A percentile compares a stretch with the other conserved stretches of the same genome.
These are phyloP conservation scores for Argentina silus DNA, from an alignment of 2,797 vertebrate species.

Conservation along the genomic window DNA sequence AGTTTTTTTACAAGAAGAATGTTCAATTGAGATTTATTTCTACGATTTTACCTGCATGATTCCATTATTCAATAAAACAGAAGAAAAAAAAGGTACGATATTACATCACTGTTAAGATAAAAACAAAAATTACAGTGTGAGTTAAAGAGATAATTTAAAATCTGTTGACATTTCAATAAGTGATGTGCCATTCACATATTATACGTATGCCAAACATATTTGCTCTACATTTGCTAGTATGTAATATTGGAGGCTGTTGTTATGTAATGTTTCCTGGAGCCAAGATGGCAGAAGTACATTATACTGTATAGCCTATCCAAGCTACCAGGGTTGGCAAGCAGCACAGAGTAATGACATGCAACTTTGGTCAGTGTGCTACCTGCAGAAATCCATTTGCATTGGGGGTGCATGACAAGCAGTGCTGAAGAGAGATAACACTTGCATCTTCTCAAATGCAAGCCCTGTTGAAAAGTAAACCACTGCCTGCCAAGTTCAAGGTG, in stretches of 20 bases:
- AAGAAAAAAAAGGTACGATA: too few relatives aligned
- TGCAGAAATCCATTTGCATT: slow-evolving; percentile 63
- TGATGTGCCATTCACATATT: slow-evolving; percentile 11
- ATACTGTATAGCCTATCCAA: slow-evolving; percentile 46
- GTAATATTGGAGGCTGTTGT: slow-evolving; percentile 8
- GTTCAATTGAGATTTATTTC: too few relatives aligned
- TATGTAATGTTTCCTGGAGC: slow-evolving; percentile 32
- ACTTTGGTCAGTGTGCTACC: slow-evolving; percentile 57
- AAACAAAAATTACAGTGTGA: too few relatives aligned
- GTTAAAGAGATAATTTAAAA: too few relatives aligned
- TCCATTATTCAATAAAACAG: too few relatives aligned
- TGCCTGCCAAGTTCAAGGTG: slow-evolving; percentile 53
- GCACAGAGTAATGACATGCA: slow-evolving; percentile 44
- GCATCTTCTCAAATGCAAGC: slow-evolving; percentile 52
- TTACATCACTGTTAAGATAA: too few relatives aligned
- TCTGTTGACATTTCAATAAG: slow-evolving; percentile 31
- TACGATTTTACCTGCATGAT: too few relatives aligned
- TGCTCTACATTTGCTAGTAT: slow-evolving; percentile 15
- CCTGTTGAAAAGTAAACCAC: slow-evolving; percentile 21
- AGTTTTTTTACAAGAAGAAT: too few relatives aligned
- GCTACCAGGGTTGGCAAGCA: slow-evolving; percentile 41
- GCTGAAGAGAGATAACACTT: slow-evolving; percentile 54
- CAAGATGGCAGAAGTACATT: slow-evolving; percentile 18
- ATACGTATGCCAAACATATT: too few relatives aligned
- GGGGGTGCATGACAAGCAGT: slow-evolving; percentile 37